phyloP scores from a whole-genome alignment of 92 coral and sea anemone species.

The Epizoanthus ramosus region DNA sequence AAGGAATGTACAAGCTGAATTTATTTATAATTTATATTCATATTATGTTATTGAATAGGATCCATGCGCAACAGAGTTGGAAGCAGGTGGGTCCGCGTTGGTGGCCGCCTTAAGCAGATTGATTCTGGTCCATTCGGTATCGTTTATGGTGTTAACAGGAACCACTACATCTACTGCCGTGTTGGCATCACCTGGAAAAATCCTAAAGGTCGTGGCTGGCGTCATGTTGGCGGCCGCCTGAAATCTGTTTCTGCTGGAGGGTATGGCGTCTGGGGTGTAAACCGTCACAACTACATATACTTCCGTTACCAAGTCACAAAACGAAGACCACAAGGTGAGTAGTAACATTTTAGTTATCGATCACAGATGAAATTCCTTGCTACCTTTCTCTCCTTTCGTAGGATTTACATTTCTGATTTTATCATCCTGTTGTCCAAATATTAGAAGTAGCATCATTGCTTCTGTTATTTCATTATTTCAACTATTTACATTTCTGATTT shows the following conservation, averaged over 20 bases:
- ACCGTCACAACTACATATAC: constrained; percentile 10
- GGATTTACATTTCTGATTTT: too few species aligned
- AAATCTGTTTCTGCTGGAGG: constrained; percentile 18
- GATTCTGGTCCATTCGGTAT: constrained; percentile 53
- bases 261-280: constrained; percentile 41
- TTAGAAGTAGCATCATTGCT: not conserved
- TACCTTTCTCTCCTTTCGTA: too few species aligned
- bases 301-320: constrained; percentile 34
- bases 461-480: too few species aligned
- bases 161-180: constrained; percentile 37
- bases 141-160: constrained; percentile 43
- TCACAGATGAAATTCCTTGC: too few species aligned
- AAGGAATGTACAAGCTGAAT: not conserved
- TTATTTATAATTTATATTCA: not conserved
- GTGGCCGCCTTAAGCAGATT: constrained; percentile 44
- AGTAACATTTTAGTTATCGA: not conserved
- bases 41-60: not conserved
- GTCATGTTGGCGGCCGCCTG: not conserved
- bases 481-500: too few species aligned
- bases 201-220: constrained; percentile 25
- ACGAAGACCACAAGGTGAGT: constrained; percentile 13
- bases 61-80: constrained; percentile 31
- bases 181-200: constrained; percentile 46
- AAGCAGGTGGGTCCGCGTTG: constrained; percentile 10
- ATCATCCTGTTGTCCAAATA: too few species aligned